Evolutionary conservation across 2,888 invertebrate species (phyloP), one percentile per base, ranked within the genome.

Genomic region (Pharmacophagus antenor): DNA sequence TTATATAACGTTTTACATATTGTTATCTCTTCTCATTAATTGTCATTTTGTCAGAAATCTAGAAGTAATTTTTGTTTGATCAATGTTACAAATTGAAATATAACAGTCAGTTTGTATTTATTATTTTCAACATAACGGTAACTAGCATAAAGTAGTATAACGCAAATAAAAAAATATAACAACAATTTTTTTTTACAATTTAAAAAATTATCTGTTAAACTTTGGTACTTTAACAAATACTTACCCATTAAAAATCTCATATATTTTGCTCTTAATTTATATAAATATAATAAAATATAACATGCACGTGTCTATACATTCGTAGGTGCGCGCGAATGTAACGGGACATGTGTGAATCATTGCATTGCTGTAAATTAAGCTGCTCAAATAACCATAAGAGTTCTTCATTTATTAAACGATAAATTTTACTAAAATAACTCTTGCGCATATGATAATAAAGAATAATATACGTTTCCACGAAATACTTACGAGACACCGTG

Each of bases 291-390:
- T 44, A 18, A 18, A 7, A 8, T 6, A 17, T 17, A 6, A 18
- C 37, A 31, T 37, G n/a, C n/a, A n/a, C n/a, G n/a, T n/a, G 37
- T 56, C 56, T 56, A 56, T 48, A 48, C 17, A 10, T 56, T 56
- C 56, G 31, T 56, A 56, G 15, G 55, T 21, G 6, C 17, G 18
- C n/a, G 10, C 10, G 20, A 23, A 21, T 27, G 42, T 52, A 37
- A 31, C 27, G 51, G 44, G 48, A 58, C 58, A 58, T 23, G 52
- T 58, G 58, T 52, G 52, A 53, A 61, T 61, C 47, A 47, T 58
- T 58, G 52, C 58, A 58, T 47, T 52, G 47, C 37, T 53, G 58
- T 47, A 58, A 58, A 59, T 59, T 54, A 59, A 54, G 49, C 27
- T 31, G 12, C 25, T 4, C 21, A 42, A 17, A 12, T 15, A 31